Evolutionary conservation across 2,888 invertebrate genomes (phyloP).

Genomic region (Nephrotoma guestfalica): DNA sequence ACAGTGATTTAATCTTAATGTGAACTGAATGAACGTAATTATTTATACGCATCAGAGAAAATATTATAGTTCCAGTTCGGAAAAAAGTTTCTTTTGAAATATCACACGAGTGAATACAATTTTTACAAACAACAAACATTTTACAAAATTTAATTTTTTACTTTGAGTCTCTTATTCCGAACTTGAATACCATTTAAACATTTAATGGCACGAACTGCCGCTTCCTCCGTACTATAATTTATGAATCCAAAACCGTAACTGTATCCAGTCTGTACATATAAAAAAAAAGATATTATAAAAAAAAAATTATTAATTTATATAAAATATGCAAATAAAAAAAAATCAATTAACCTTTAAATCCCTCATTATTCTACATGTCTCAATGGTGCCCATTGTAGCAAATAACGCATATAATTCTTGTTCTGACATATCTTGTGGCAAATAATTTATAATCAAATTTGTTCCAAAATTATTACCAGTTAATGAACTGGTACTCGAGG

Average conservation of each 20-base stretch:
- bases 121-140: not conserved
- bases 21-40: no score
- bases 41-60: no score
- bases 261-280: slow-evolving; percentile 63
- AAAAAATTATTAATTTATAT: slow-evolving; percentile 1
- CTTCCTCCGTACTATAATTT: slow-evolving; percentile 72
- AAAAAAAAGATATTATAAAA: slow-evolving; percentile 9
- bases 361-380: slow-evolving; percentile 83
- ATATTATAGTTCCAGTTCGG: not conserved
- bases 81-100: not conserved
- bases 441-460: slow-evolving; percentile 89
- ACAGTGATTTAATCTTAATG: no score
- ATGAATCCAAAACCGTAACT: slow-evolving; percentile 95
- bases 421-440: slow-evolving; percentile 87
- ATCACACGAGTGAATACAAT: not conserved
- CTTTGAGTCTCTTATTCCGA: slow-evolving; percentile 84
- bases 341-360: slow-evolving; percentile 54
- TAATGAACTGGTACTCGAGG: slow-evolving; percentile 24
- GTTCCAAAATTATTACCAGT: slow-evolving; percentile 36
- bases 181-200: slow-evolving; percentile 76
- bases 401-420: slow-evolving; percentile 82
- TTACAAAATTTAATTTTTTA: slow-evolving; percentile 20
- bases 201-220: slow-evolving; percentile 74
- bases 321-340: not conserved
- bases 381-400: slow-evolving; percentile 73